Evolutionary conservation across 2,888 invertebrate species (phyloP).

Genomic region (Athrips mouffetella): DNA sequence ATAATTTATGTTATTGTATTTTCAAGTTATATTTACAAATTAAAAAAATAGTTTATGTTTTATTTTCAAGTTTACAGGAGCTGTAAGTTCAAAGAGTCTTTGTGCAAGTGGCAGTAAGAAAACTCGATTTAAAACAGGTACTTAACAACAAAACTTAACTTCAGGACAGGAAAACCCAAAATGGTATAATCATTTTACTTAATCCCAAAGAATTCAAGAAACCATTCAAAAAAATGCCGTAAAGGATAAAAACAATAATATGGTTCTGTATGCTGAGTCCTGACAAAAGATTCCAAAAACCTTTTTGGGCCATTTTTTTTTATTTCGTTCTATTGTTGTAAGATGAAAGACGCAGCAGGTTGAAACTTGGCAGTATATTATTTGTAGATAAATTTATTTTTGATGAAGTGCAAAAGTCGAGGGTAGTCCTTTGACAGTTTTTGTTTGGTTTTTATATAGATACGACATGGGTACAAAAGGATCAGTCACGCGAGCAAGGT

Average conservation of each 20-base stretch:
- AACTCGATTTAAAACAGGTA: no score
- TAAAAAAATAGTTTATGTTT: no score
- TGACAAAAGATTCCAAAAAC: slow-evolving; percentile 49
- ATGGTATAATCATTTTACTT: no score
- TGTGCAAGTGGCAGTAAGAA: no score
- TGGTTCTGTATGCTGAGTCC: slow-evolving; percentile 45
- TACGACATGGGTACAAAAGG: slow-evolving; percentile 54
- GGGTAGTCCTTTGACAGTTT: slow-evolving; percentile 58
- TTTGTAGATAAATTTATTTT: slow-evolving; percentile 68
- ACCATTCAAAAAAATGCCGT: slow-evolving; percentile 37
- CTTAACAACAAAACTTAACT: no score
- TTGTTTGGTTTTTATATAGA: slow-evolving; percentile 55
- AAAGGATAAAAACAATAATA: slow-evolving; percentile 70
- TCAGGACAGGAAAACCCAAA: no score
- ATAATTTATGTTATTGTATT: no score
- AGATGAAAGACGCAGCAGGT: slow-evolving; percentile 54
- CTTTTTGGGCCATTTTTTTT: slow-evolving; percentile 42
- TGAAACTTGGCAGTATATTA: slow-evolving; percentile 49
- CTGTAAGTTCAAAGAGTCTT: no score
- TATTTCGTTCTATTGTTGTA: slow-evolving; percentile 37
- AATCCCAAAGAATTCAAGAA: no score
- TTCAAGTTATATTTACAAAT: no score
- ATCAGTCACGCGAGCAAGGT: slow-evolving; percentile 58
- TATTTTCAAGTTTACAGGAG: no score
- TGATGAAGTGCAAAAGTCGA: slow-evolving; percentile 77